Conservation (phyloP, 2,888 invertebrate genomes). For the Napeogenes inachia region DNA sequence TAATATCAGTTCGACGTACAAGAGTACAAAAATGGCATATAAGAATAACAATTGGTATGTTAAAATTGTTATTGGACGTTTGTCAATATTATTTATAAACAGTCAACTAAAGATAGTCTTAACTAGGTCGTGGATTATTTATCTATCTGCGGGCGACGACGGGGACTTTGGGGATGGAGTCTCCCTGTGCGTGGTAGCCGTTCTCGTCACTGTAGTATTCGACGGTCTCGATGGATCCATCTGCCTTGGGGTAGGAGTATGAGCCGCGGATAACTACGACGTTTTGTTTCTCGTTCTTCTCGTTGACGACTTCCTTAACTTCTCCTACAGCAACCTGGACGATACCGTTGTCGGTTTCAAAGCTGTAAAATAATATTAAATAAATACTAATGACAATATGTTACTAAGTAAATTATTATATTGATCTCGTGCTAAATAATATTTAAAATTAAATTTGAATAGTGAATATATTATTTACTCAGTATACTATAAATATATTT, state of each 20-base stretch:
- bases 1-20: too few species aligned
- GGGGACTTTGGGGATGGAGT: conserved; percentile 77
- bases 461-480: too few species aligned
- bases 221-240: conserved; percentile 72
- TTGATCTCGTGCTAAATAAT: too few species aligned
- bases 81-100: not conserved
- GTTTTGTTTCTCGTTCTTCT: conserved; percentile 75
- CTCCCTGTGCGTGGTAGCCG: conserved; percentile 80
- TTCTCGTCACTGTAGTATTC: conserved; percentile 79
- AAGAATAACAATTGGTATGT: too few species aligned
- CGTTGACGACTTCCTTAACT: conserved; percentile 59
- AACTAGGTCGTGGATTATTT: not conserved
- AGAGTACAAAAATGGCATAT: conserved; percentile 33
- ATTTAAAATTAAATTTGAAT: too few species aligned
- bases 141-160: not conserved
- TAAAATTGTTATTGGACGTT: too few species aligned
- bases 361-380: conserved; percentile 43
- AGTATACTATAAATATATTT: too few species aligned
- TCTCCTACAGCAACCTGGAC: conserved; percentile 69
- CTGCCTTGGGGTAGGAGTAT: conserved; percentile 74
- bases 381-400: too few species aligned
- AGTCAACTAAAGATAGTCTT: not conserved
- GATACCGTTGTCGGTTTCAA: conserved; percentile 77
- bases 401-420: too few species aligned
- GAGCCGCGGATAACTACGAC: conserved; percentile 79